Conservation (phyloP, 2,113 vertebrate species). For the Ctenodactylus gundi region DNA sequence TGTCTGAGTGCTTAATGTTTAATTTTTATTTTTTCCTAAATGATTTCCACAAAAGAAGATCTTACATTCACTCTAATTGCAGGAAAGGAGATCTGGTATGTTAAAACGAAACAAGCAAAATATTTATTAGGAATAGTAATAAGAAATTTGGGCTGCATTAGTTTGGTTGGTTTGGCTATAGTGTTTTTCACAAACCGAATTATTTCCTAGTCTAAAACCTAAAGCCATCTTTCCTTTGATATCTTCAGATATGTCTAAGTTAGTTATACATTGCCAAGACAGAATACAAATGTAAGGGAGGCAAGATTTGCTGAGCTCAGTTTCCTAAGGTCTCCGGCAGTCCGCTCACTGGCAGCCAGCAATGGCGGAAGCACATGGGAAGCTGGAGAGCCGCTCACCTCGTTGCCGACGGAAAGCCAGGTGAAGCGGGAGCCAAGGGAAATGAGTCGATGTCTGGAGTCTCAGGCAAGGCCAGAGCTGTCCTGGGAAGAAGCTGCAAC, state of each 20-base stretch:
- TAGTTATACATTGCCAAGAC: too few species aligned
- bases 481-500: too few species aligned
- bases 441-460: too few species aligned
- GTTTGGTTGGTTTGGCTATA: background rate
- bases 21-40: background rate
- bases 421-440: too few species aligned
- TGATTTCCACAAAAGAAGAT: background rate
- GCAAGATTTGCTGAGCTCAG: too few species aligned
- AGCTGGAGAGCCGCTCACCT: too few species aligned
- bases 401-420: too few species aligned
- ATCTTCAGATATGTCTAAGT: background rate
- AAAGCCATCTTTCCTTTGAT: background rate
- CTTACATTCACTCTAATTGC: background rate
- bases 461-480: too few species aligned
- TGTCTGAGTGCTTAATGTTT: background rate
- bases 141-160: background rate
- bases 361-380: too few species aligned
- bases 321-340: too few species aligned
- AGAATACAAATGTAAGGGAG: too few species aligned
- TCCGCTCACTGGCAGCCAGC: too few species aligned
- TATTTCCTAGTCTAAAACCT: background rate
- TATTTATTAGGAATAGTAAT: background rate
- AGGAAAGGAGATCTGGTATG: background rate
- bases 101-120: background rate
- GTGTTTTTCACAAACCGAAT: background rate